phyloP scores from a whole-genome alignment of 1,140 invertebrate genomes.

The Caenorhabditis brenneri region DNA sequence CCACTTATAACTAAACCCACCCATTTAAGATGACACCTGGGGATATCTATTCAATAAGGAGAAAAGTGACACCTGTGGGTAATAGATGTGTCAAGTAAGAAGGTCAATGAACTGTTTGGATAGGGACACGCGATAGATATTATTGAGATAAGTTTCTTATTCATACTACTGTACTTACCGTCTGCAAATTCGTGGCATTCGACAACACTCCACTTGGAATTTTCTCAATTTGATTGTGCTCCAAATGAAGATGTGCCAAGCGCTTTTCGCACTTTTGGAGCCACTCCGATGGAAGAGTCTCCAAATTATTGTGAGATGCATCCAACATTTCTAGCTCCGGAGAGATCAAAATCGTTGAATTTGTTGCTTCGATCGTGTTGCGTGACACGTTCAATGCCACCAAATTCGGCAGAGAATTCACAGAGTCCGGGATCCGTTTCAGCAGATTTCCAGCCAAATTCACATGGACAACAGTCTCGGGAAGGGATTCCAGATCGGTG shows the following conservation, averaged over 20 bases:
- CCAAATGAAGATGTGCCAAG: conserved; percentile 53
- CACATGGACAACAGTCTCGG: conserved; percentile 54
- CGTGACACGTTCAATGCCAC: conserved; percentile 59
- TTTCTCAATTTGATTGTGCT: conserved; percentile 56
- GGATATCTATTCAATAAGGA: too few relatives aligned
- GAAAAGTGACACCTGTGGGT: neutral
- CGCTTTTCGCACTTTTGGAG: conserved; percentile 50
- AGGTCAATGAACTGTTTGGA: neutral
- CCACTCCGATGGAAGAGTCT: conserved; percentile 54
- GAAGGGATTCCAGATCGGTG: conserved; percentile 43
- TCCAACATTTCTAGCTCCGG: conserved; percentile 58
- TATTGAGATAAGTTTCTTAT: neutral
- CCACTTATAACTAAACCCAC: neutral
- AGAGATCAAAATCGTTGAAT: conserved; percentile 50
- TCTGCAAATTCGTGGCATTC: conserved; percentile 63
- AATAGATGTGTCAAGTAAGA: neutral
- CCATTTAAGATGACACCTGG: neutral
- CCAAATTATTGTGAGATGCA: conserved; percentile 57
- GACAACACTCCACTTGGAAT: conserved; percentile 53
- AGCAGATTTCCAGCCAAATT: conserved; percentile 62
- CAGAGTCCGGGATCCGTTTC: conserved; percentile 54
- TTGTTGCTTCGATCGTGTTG: conserved; percentile 59
- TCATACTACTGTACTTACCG: conserved; percentile 51
- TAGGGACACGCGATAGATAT: neutral
- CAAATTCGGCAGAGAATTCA: conserved; percentile 54